Conservation (phyloP, 2,888 invertebrate genomes). For the Pediacus dermestoides region DNA sequence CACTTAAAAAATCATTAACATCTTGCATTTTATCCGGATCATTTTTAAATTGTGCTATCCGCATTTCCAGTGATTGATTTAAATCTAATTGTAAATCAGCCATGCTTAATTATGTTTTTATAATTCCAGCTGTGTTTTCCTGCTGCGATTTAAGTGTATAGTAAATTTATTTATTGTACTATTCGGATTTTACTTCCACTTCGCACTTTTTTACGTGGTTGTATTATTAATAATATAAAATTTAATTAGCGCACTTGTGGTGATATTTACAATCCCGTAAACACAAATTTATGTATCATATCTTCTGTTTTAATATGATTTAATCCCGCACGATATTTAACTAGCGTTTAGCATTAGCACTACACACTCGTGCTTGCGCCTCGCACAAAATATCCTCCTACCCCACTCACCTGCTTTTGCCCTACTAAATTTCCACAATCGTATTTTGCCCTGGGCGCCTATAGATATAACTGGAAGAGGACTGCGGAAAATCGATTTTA, state of each 20-base stretch:
- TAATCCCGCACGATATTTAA: conserved; percentile 7
- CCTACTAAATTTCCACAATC: conserved; percentile 9
- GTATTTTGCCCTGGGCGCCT: conserved; percentile 16
- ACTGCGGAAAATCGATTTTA: conserved; percentile 14
- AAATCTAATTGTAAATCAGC: conserved; percentile 41
- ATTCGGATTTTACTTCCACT: too few relatives aligned
- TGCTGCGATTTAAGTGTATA: too few relatives aligned
- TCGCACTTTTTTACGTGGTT: too few relatives aligned
- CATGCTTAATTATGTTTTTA: conserved; percentile 36
- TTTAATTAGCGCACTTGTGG: too few relatives aligned
- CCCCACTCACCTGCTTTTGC: conserved; percentile 8
- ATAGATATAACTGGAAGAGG: conserved; percentile 5
- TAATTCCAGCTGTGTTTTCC: too few relatives aligned
- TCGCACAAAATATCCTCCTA: not conserved
- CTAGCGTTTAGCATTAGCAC: conserved; percentile 1
- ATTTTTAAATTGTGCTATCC: conserved; percentile 45
- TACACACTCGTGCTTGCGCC: not conserved
- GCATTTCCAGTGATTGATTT: conserved; percentile 40
- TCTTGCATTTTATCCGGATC: conserved; percentile 48
- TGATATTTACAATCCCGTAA: too few relatives aligned
- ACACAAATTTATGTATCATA: too few relatives aligned
- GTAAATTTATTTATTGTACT: too few relatives aligned
- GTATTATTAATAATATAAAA: too few relatives aligned
- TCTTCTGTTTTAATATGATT: conserved; percentile 11
- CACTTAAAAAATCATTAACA: conserved; percentile 46